These are phyloP conservation scores for Betta splendens DNA, from an alignment of 2,797 vertebrate species.

Conservation along the genomic window DNA sequence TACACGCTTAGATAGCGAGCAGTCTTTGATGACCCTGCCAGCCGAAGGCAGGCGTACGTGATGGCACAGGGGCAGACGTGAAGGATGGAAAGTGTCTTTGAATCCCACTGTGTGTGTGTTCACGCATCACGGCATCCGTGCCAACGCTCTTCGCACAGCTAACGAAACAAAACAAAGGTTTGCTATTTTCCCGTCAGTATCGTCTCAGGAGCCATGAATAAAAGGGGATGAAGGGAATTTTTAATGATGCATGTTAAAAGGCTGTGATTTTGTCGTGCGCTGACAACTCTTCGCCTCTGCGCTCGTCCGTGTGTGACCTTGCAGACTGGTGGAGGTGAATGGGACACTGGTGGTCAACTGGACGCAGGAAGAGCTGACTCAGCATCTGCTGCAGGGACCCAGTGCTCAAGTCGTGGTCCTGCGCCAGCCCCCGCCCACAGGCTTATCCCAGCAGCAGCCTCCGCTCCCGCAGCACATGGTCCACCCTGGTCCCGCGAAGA, in stretches of 20 bases:
- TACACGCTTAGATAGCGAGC: slow-evolving; percentile 27
- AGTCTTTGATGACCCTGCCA: slow-evolving; percentile 11
- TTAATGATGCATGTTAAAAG: slow-evolving; percentile 17
- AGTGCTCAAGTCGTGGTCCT: slow-evolving; percentile 74
- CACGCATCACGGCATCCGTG: slow-evolving; percentile 20
- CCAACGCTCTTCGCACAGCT: slow-evolving; percentile 42
- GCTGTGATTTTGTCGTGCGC: slow-evolving; percentile 25
- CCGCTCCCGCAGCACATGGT: slow-evolving; percentile 25
- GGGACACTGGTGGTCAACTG: slow-evolving; percentile 71
- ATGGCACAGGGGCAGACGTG: slow-evolving; percentile 16
- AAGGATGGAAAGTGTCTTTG: slow-evolving; percentile 39
- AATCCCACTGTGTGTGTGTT: slow-evolving; percentile 44
- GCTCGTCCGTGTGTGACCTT: not conserved
- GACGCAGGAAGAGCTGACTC: slow-evolving; percentile 65
- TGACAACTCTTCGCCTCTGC: not conserved
- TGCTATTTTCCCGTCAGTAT: slow-evolving; percentile 29
- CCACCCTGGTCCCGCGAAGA: slow-evolving; percentile 34
- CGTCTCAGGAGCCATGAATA: slow-evolving; percentile 26
- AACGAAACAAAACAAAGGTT: slow-evolving; percentile 46
- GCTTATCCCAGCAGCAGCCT: slow-evolving; percentile 35
- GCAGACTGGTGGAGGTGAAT: slow-evolving; percentile 79
- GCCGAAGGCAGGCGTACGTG: slow-evolving; percentile 23
- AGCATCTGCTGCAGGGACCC: slow-evolving; percentile 65
- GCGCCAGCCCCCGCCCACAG: slow-evolving; percentile 54
- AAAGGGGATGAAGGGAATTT: slow-evolving; percentile 31